Base-by-base conservation (phyloP, 2,888 invertebrate genomes). In the Darwinula stevensoni region DNA sequence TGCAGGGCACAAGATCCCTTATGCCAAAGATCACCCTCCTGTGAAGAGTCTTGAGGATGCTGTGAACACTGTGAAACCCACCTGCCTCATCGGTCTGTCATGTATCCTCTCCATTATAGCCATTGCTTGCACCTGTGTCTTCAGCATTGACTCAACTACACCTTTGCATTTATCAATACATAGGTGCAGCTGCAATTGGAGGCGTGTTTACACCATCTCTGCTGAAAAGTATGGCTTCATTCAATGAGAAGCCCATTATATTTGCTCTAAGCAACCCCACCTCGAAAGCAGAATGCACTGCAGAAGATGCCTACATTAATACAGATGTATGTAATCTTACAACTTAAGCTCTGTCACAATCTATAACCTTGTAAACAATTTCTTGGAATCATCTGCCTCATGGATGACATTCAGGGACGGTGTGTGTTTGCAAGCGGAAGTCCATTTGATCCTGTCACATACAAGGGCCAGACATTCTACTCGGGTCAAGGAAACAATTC, bases 201-300 rank as follows among this genome's bases (percentile, higher is more conserved):
- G 82, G 84, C 31, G 86, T 84, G n/a, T 97, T 97, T 55, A 86
- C 76, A 0, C 53, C 66, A 14, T 67, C 69, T 41, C 75, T 99
- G 44, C 58, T 99, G 34, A 58, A 63, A 43, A 62, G 65, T 46
- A 88, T 99, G 91, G 82, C 63, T 11, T 57, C 58, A 32, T 61
- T 66, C 47, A 82, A 84, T 53, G 63, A 69, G 14, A 59, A 61
- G 33, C 97, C 97, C 2, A 68, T 99, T 37, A 78, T 97, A 43
- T 97, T 97, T 53, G 94, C 97, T 9, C 63, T 97, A 30, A 91
- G 91, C 49, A 97, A 97, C 59, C 97, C 97, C 33, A 99, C 97
- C 33, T 67, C 67, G 52, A 88, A 88, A 57, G 86, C 97, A 1
- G 97, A 97, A 55, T 97, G 97, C 49, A 94, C 97, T n/a, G 97